Conservation (phyloP, 1,140 invertebrate species). For the Nephila pilipes region DNA sequence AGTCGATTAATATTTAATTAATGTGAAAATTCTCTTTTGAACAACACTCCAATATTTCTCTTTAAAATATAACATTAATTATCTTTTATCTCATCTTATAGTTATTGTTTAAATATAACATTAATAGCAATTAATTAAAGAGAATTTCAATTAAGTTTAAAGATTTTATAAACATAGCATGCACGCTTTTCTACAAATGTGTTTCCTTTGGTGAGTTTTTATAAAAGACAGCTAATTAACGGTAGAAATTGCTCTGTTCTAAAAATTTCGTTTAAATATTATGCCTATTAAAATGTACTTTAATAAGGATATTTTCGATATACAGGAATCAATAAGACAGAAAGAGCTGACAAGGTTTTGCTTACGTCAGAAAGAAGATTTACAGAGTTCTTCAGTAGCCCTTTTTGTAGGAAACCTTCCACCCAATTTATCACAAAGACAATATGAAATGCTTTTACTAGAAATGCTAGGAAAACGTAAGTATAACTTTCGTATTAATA, state of each 20-base stretch:
- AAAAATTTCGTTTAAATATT: no score
- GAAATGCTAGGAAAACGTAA: constrained; percentile 96
- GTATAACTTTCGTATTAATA: constrained; percentile 56
- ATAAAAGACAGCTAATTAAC: no score
- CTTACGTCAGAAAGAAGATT: constrained; percentile 97
- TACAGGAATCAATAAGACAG: constrained; percentile 94
- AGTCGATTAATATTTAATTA: not conserved
- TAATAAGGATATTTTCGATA: not conserved
- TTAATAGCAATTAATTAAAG: no score
- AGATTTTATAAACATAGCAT: no score
- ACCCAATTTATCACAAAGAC: constrained; percentile 96
- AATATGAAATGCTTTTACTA: constrained; percentile 98
- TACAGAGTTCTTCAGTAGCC: constrained; percentile 97
- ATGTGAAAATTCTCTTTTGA: not conserved
- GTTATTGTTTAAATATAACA: no score
- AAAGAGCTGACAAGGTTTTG: constrained; percentile 99
- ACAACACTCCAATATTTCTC: not conserved
- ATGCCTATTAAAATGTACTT: not conserved
- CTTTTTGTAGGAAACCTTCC: constrained; percentile 99
- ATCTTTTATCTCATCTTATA: no score
- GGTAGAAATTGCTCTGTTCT: no score
- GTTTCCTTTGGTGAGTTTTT: no score
- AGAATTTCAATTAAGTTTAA: no score
- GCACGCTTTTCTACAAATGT: no score
- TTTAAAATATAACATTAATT: not conserved